Base-by-base conservation (phyloP, 1,140 invertebrate species). In the Drosophila pachea region DNA sequence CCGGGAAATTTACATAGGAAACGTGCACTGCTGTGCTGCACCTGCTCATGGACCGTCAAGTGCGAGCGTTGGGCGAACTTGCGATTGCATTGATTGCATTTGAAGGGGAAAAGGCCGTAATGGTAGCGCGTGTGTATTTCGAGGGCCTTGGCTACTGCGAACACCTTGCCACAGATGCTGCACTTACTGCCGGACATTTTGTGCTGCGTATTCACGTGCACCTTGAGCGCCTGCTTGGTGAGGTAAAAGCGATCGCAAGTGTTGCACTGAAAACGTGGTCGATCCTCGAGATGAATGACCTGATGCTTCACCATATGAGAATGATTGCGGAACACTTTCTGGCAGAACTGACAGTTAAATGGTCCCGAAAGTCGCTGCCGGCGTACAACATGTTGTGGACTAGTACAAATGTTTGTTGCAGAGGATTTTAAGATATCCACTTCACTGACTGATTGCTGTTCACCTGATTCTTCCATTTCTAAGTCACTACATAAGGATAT, bases 51-150 rank as follows among this genome's bases (percentile, higher is more conserved):
- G 5, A 78, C 54, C 6, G 59, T 78, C 16, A 86, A 56, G 66
- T 86, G 82, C 7, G 79, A 74, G 32, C 71, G 53, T 77, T 96
- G 95, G 0, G 95, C 95, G 87, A 95, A 96, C 65, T 94, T 93
- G 0, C 94, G 90, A 14, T 94, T 92, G 84, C 95, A 96, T 73
- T 95, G 93, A 33, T 91, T 91, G 78, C 95, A 97, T 31, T 93
- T 91, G 70, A 95, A 96, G 0, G 92, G 92, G 49, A 92, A 91
- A 40, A 92, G 88, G 0, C 91, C 92, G 0, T 91, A 93, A 58
- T 93, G 92, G 42, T 92, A 92, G 7, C 92, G 90, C 75, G 92
- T 92, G 54, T 93, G 92, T 6, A 93, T 92, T 76, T 93, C 93
- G 0, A 93, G 71, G 0, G 91, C 89, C 5, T 90, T 91, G 29